Base-by-base conservation (phyloP, 1,140 invertebrate species). In the Drosophila insularis region DNA sequence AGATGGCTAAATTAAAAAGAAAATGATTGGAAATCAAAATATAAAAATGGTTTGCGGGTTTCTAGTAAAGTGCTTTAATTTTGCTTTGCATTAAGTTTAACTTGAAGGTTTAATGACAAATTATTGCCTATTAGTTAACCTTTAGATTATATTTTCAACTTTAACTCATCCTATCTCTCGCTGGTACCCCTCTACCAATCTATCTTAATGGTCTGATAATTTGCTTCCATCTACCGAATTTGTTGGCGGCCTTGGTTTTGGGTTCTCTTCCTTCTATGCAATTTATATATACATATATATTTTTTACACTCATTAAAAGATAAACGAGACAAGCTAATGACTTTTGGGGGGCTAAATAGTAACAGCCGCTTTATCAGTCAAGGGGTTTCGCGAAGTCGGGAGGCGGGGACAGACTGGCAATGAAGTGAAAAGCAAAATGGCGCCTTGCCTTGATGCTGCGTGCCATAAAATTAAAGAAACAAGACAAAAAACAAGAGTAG, bases 241-340 rank as follows among this genome's bases (percentile, higher is more conserved):
- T 74, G 55, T 37, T 37, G 31, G 8, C 32, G 55, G 55, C 55
- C 55, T 74, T 55, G 71, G 71, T 50, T 6, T 21, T 61, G 39
- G 39, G 21, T 56, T 68, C 31, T 19, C 64, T 14, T 6, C 7
- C 40, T 43, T 19, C 17, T 50, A 21, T 50, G 43, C 43, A 50
- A 50, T 50, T 50, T 50, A 50, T 50, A 19, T 46, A 50, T 50
- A 6, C 86, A 78, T 79, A 79, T 40, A 35, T 85, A 81, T 79
- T 82, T 87, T 87, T 89, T 80, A 80, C 82, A 89, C 84, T 89
- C 84, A 89, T 89, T 89, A 89, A 89, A 89, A 89, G 84, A 89
- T 89, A 89, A 89, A 82, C 80, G 84, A 77, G 84, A 87, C 84
- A 89, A 84, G 84, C 84, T 87, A 87, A 87, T 87, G 84, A 89